Evolutionary conservation across 2,888 invertebrate species (phyloP).

Genomic region (Listrodromus nycthemerus): DNA sequence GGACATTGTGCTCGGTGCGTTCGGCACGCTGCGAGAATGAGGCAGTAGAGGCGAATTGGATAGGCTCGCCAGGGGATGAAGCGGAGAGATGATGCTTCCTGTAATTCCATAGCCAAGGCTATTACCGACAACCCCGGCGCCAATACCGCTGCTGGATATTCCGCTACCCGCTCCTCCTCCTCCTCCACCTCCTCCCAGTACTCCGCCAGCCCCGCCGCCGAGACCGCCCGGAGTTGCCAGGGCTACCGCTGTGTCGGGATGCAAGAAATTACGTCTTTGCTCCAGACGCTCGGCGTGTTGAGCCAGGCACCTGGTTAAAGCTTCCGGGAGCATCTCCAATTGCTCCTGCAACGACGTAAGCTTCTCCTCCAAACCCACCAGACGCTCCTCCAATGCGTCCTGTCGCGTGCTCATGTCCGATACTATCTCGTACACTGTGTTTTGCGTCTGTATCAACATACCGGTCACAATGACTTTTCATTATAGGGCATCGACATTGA

Average conservation of each 20-base stretch:
- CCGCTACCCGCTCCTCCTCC: conserved; percentile 70
- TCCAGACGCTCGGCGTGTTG: conserved; percentile 92
- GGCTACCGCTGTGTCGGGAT: conserved; percentile 93
- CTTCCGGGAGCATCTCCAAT: conserved; percentile 93
- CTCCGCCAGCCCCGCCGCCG: conserved; percentile 84
- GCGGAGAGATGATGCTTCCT: conserved; percentile 75
- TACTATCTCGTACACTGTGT: conserved; percentile 98
- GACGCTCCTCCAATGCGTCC: conserved; percentile 96
- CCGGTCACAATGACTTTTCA: background rate
- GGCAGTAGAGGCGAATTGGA: conserved; percentile 81
- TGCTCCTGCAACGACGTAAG: conserved; percentile 94
- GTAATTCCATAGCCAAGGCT: conserved; percentile 75
- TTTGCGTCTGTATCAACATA: conserved; percentile 93
- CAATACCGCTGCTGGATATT: conserved; percentile 62
- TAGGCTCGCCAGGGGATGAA: conserved; percentile 79
- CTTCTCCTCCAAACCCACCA: conserved; percentile 97
- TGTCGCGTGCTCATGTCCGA: conserved; percentile 98
- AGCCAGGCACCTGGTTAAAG: conserved; percentile 90
- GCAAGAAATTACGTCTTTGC: conserved; percentile 93
- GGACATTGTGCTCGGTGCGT: conserved; percentile 86
- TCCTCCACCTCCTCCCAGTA: conserved; percentile 71
- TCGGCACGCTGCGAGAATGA: conserved; percentile 86
- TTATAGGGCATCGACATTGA: background rate
- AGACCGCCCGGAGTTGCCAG: conserved; percentile 84
- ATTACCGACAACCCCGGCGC: conserved; percentile 71